Evolutionary conservation across 2,888 invertebrate species (phyloP).

Genomic region (Drosophila histrio): DNA sequence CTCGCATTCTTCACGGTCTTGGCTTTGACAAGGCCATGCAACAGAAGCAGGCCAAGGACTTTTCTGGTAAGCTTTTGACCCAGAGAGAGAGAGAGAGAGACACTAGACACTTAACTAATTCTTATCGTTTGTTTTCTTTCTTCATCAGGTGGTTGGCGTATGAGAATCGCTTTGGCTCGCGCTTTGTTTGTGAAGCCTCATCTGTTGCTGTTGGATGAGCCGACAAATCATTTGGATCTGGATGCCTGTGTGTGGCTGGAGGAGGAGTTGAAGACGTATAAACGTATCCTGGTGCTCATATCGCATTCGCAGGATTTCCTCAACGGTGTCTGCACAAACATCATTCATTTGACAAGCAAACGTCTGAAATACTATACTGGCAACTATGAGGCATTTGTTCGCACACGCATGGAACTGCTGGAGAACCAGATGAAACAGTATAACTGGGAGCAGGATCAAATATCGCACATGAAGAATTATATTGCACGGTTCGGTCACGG

Average conservation of each 20-base stretch:
- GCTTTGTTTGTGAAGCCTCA: slow-evolving; percentile 99
- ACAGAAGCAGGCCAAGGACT: slow-evolving; percentile 92
- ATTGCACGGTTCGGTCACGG: slow-evolving; percentile 99
- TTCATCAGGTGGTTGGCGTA: slow-evolving; percentile 96
- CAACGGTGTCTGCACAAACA: slow-evolving; percentile 98
- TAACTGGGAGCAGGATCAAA: slow-evolving; percentile 99
- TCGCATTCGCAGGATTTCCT: slow-evolving; percentile 99
- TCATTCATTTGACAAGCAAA: slow-evolving; percentile 97
- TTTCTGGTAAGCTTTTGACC: slow-evolving; percentile 85
- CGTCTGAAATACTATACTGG: slow-evolving; percentile 97
- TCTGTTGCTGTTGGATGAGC: slow-evolving; percentile 97
- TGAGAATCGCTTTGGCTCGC: slow-evolving; percentile 98
- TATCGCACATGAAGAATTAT: slow-evolving; percentile 99
- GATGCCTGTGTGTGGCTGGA: slow-evolving; percentile 99
- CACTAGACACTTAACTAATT: too few relatives aligned
- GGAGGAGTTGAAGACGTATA: slow-evolving; percentile 98
- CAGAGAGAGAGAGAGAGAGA: neutral
- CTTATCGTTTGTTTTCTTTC: too few relatives aligned
- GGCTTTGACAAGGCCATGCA: slow-evolving; percentile 97
- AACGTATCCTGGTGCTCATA: slow-evolving; percentile 97
- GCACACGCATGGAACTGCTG: slow-evolving; percentile 95
- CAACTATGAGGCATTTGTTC: slow-evolving; percentile 98
- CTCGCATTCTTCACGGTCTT: slow-evolving; percentile 97
- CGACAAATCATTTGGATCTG: slow-evolving; percentile 99
- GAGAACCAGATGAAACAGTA: slow-evolving; percentile 99